phyloP scores from a whole-genome alignment of 2,797 vertebrate genomes.

The Vultur gryphus region DNA sequence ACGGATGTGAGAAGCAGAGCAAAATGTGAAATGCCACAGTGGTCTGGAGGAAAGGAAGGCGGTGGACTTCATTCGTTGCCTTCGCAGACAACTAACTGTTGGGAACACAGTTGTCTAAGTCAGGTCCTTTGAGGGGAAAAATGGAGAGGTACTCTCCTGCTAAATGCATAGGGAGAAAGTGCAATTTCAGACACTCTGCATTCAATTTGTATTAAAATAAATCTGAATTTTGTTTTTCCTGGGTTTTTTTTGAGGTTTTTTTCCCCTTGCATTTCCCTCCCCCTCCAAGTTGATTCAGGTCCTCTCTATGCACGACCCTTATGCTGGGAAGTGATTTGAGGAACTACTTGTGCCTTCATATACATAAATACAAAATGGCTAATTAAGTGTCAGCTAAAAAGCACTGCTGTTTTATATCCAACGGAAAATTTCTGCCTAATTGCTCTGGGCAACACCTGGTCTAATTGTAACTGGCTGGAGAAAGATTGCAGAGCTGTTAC shows the following conservation, averaged over 20 bases:
- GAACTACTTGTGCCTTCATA: background rate
- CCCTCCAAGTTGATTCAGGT: background rate
- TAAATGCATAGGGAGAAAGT: background rate
- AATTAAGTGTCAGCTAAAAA: background rate
- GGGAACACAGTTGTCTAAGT: background rate
- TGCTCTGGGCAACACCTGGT: background rate
- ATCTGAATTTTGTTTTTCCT: background rate
- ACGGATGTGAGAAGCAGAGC: background rate
- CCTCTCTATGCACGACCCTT: background rate
- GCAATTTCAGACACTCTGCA: background rate
- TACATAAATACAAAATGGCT: background rate
- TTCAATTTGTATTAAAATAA: background rate
- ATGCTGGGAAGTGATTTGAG: background rate
- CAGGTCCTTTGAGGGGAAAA: background rate
- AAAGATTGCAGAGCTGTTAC: background rate
- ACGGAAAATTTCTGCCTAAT: background rate
- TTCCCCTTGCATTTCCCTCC: background rate
- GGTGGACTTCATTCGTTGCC: background rate
- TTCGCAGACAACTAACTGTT: background rate
- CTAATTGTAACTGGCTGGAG: background rate
- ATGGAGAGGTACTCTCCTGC: background rate
- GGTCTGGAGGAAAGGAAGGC: background rate
- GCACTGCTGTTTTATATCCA: background rate
- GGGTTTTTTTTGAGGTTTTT: rapidly evolving
- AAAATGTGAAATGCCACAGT: background rate